Evolutionary conservation across 1,140 invertebrate species (phyloP).

Genomic region (Meloidogyne hapla): DNA sequence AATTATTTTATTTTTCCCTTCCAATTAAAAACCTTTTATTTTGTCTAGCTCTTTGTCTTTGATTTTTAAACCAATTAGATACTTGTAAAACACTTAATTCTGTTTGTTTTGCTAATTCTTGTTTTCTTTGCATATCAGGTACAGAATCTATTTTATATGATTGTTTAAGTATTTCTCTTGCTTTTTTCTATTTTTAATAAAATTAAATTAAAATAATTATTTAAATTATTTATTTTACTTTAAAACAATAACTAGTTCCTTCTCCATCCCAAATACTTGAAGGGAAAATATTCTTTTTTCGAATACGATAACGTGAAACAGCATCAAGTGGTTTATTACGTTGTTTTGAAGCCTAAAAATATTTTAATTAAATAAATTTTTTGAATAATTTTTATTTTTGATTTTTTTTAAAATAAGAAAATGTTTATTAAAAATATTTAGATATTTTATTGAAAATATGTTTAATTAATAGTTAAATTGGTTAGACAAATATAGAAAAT

Average conservation of each 20-base stretch:
- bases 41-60: conserved; percentile 74
- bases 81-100: conserved; percentile 95
- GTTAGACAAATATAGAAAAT: too few species aligned
- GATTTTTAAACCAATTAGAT: conserved; percentile 97
- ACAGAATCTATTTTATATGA: conserved; percentile 84
- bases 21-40: neutral
- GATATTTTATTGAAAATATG: too few species aligned
- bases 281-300: conserved; percentile 92
- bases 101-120: conserved; percentile 90
- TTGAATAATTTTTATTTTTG: too few species aligned
- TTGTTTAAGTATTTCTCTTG: conserved; percentile 67
- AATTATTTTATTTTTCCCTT: neutral
- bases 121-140: conserved; percentile 87
- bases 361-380: neutral
- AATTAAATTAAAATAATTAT: neutral
- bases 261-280: conserved; percentile 98
- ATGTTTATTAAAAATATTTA: too few species aligned
- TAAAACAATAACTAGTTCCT: conserved; percentile 97
- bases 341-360: conserved; percentile 75
- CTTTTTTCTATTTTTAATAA: conserved; percentile 36
- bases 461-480: too few species aligned
- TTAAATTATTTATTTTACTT: conserved; percentile 39
- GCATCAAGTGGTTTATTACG: conserved; percentile 81
- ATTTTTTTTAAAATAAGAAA: too few species aligned
- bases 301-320: conserved; percentile 88